Evolutionary conservation across 2,888 invertebrate genomes (phyloP).

Genomic region (Drosophila borborema): DNA sequence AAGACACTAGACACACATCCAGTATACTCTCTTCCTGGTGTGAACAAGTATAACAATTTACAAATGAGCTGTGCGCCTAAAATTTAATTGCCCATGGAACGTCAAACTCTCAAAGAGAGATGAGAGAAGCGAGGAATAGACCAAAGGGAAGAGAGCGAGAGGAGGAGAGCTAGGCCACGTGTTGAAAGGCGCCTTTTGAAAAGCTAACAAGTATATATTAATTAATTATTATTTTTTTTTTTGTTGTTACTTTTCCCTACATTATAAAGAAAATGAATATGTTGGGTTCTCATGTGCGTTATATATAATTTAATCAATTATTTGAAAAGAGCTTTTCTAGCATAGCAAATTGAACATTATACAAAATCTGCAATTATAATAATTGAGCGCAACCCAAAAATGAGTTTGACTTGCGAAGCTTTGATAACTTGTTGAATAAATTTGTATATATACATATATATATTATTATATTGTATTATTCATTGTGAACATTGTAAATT

Average conservation of each 20-base stretch:
- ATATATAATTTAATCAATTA: conserved; percentile 7
- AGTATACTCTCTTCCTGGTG: background rate
- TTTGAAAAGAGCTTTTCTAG: background rate
- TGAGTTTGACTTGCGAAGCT: background rate
- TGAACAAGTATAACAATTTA: background rate
- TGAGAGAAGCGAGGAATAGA: background rate
- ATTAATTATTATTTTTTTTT: background rate
- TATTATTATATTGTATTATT: background rate
- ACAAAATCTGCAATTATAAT: background rate
- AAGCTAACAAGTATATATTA: conserved; percentile 8
- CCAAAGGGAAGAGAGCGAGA: background rate
- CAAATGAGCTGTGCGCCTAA: conserved; percentile 7
- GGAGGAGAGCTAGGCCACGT: background rate
- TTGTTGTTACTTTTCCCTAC: background rate
- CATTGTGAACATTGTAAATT: conserved; percentile 60
- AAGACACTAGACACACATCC: no score
- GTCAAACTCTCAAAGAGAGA: background rate
- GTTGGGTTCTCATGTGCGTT: background rate
- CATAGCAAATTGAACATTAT: background rate
- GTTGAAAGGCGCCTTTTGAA: conserved; percentile 4
- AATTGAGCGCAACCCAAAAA: background rate
- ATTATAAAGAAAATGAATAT: background rate
- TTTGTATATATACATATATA: background rate
- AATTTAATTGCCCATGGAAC: conserved; percentile 1
- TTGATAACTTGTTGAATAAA: conserved; percentile 3